phyloP scores from a whole-genome alignment of 2,888 invertebrate species.

The Lepidocyrtoides sp. region DNA sequence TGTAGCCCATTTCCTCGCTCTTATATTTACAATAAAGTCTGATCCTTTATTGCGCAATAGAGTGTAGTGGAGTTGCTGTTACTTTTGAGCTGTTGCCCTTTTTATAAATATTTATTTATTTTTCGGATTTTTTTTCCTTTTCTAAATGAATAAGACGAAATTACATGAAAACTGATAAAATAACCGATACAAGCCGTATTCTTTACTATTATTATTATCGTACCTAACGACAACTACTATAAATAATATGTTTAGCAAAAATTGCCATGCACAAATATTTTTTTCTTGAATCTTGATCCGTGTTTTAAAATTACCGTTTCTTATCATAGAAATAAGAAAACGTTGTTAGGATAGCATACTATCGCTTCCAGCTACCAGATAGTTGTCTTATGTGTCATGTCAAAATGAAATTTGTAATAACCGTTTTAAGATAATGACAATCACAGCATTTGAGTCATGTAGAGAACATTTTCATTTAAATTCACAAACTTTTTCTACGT shows the following conservation, averaged over 20 bases:
- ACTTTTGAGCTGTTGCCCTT: constrained; percentile 33
- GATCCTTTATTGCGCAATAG: constrained; percentile 62
- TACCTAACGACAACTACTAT: neutral
- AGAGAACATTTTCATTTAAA: neutral
- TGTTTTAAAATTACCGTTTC: neutral
- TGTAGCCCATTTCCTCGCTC: constrained; percentile 72
- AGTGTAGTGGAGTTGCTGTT: constrained; percentile 11
- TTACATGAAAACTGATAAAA: too few relatives aligned
- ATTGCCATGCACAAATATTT: too few relatives aligned
- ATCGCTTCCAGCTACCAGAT: neutral
- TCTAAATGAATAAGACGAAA: neutral
- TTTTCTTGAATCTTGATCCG: neutral
- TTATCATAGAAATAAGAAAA: neutral
- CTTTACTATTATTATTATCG: neutral
- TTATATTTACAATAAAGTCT: constrained; percentile 53
- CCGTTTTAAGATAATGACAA: neutral
- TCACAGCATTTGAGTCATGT: neutral
- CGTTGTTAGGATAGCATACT: neutral
- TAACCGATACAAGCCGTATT: too few relatives aligned
- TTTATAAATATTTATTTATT: constrained; percentile 22
- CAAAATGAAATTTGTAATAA: neutral
- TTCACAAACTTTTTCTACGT: neutral
- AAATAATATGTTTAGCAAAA: neutral
- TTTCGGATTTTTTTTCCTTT: neutral
- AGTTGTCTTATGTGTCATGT: neutral